Conservation (phyloP, 30 jellyfish, hydroid and myxozoan species). For the Hydractinia symbiolongicarpus region DNA sequence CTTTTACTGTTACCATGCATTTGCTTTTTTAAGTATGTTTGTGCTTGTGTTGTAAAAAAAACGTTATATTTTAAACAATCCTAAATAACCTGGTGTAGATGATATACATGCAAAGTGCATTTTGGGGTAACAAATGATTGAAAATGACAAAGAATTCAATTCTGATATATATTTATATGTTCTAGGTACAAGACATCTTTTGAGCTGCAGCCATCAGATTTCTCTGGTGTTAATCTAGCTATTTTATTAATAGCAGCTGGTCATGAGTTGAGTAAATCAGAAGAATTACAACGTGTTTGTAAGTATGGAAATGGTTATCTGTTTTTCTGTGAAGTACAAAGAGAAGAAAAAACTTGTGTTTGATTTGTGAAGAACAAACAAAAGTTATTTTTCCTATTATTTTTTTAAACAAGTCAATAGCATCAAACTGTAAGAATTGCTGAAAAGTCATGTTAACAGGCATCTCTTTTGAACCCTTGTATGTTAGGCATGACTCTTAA, state of each 20-base stretch:
- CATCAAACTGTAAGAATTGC: too few relatives aligned
- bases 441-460: too few relatives aligned
- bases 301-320: constrained; percentile 21
- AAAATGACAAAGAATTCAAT: too few relatives aligned
- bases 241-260: constrained; percentile 83
- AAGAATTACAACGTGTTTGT: constrained; percentile 93
- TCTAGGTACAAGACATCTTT: constrained; percentile 92
- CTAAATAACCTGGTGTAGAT: neutral
- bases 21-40: too few relatives aligned
- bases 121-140: too few relatives aligned
- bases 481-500: constrained; percentile 80
- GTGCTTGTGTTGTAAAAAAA: neutral
- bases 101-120: too few relatives aligned
- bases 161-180: too few relatives aligned
- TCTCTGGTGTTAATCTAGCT: constrained; percentile 93
- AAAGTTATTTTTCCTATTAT: too few relatives aligned
- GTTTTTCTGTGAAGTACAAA: neutral
- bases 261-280: constrained; percentile 62
- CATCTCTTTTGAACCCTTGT: too few relatives aligned
- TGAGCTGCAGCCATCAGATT: constrained; percentile 82
- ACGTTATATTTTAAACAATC: neutral
- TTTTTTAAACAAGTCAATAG: too few relatives aligned
- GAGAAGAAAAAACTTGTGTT: neutral
- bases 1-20: too few relatives aligned
- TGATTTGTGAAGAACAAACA: too few relatives aligned